Evolutionary conservation across 2,888 invertebrate species (phyloP).

Genomic region (Hanleya hanleyi): DNA sequence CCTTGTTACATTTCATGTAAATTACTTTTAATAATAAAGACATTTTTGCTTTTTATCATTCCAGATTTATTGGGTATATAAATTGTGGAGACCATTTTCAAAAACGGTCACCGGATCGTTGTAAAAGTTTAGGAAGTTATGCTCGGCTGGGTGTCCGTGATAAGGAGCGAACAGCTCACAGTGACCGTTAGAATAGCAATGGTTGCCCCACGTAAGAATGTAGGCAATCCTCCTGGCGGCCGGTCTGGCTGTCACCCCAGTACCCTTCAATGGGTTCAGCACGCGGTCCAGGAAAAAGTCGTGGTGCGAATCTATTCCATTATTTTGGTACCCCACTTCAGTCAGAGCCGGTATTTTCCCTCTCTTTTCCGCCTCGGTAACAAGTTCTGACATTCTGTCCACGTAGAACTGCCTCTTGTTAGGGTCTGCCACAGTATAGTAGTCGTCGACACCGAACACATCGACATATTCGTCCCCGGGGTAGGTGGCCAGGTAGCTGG

Average conservation of each 20-base stretch:
- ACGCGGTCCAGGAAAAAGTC: constrained; percentile 36
- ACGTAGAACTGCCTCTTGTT: constrained; percentile 9
- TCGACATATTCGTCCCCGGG: constrained; percentile 39
- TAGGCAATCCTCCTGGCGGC: constrained; percentile 19
- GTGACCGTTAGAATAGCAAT: constrained; percentile 17
- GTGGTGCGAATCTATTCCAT: constrained; percentile 25
- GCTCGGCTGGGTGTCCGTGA: constrained; percentile 28
- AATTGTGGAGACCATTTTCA: background rate
- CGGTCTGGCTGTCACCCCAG: constrained; percentile 4
- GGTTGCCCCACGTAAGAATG: constrained; percentile 34
- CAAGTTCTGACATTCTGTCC: constrained; percentile 11
- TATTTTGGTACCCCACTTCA: constrained; percentile 30
- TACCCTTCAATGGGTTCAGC: constrained; percentile 21
- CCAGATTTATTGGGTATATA: background rate
- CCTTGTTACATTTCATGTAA: too few relatives aligned
- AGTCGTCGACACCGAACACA: constrained; percentile 34
- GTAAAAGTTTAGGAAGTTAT: constrained; percentile 27
- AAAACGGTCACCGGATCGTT: constrained; percentile 27
- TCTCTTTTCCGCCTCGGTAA: constrained; percentile 27
- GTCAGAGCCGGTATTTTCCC: constrained; percentile 37
- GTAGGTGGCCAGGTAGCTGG: constrained; percentile 26
- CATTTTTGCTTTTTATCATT: too few relatives aligned
- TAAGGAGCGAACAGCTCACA: constrained; percentile 23
- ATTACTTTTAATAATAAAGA: too few relatives aligned
- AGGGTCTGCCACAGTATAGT: constrained; percentile 21